phyloP scores from a whole-genome alignment of 2,888 invertebrate genomes.

The Orthonychiurus folsomi region DNA sequence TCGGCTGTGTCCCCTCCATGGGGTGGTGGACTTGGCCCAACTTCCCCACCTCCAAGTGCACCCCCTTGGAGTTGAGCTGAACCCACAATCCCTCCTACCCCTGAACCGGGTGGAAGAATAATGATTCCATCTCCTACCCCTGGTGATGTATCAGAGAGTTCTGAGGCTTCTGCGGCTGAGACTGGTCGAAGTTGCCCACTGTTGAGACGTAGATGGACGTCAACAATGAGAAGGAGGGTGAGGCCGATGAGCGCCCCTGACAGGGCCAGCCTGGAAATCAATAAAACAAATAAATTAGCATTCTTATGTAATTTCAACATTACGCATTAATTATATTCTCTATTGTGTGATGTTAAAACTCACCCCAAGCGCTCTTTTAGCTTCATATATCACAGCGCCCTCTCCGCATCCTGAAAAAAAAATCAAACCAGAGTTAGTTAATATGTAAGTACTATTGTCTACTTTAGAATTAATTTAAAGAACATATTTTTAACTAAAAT shows the following conservation, averaged over 20 bases:
- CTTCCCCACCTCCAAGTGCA: conserved; percentile 8
- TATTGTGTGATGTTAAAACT: too few species aligned
- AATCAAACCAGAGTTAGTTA: too few species aligned
- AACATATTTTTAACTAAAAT: neutral
- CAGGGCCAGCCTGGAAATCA: conserved; percentile 36
- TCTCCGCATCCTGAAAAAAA: neutral
- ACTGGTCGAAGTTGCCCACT: neutral
- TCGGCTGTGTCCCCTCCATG: conserved; percentile 28
- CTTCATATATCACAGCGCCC: neutral
- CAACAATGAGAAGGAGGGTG: conserved; percentile 38
- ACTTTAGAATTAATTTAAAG: neutral
- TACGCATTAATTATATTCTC: too few species aligned
- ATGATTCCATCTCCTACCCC: neutral
- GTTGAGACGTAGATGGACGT: conserved; percentile 34
- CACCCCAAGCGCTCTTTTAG: neutral
- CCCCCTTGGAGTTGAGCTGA: conserved; percentile 7
- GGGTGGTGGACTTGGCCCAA: neutral
- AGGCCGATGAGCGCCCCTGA: conserved; percentile 39
- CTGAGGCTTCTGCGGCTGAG: neutral
- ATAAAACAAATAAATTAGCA: too few species aligned
- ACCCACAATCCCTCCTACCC: neutral
- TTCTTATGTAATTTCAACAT: too few species aligned
- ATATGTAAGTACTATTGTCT: too few species aligned
- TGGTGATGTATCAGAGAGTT: neutral
- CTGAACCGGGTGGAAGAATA: neutral